A percentile compares a stretch with the other conserved stretches of the same genome.
Conservation (phyloP, 2,113 vertebrate species). For the Ciconia maguari region DNA sequence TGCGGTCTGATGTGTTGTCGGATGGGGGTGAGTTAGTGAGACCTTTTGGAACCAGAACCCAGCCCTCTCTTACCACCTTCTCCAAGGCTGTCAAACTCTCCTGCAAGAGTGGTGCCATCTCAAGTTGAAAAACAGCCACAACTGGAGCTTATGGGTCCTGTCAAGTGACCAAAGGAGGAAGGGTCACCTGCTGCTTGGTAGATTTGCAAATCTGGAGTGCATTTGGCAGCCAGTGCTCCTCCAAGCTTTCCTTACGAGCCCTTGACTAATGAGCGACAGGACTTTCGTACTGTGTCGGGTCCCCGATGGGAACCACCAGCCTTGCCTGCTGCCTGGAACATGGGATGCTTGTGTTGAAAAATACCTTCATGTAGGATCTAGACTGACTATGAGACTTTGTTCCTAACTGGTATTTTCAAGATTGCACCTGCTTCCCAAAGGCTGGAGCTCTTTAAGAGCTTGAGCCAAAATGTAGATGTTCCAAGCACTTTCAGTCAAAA, state of each 20-base stretch:
- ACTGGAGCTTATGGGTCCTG: neutral
- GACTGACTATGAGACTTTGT: neutral
- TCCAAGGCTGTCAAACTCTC: neutral
- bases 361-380: rapidly evolving
- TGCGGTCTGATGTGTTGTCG: neutral
- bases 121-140: neutral
- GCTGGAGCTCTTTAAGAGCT: neutral
- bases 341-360: neutral
- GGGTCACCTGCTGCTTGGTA: neutral
- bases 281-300: neutral
- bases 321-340: neutral
- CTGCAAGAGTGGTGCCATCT: neutral
- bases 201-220: neutral
- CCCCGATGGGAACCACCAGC: neutral
- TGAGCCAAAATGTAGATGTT: neutral
- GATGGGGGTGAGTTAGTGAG: neutral
- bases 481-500: neutral
- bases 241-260: neutral
- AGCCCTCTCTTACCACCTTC: too few relatives aligned
- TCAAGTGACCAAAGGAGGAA: neutral
- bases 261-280: neutral
- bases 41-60: neutral
- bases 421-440: neutral
- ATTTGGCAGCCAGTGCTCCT: neutral
- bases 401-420: neutral